Conservation (phyloP, 2,888 invertebrate genomes). For the Cenopis cana region DNA sequence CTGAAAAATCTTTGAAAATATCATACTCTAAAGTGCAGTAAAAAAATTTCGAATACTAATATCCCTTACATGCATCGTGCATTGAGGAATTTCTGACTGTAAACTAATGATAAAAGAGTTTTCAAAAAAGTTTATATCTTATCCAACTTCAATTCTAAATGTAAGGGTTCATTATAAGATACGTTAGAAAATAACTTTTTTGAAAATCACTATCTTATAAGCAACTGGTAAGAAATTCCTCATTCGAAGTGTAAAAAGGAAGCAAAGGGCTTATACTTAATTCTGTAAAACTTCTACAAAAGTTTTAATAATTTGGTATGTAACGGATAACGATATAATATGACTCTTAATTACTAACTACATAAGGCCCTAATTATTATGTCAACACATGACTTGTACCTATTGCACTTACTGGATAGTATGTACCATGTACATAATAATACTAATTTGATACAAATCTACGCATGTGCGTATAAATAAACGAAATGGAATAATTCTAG, state of each 20-base stretch:
- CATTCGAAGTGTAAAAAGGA: conserved; percentile 23
- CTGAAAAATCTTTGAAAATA: conserved; percentile 30
- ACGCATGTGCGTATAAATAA: conserved; percentile 32
- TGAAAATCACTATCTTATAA: not conserved
- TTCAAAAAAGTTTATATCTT: not conserved
- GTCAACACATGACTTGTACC: conserved; percentile 73
- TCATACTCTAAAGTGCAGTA: conserved; percentile 25
- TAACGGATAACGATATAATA: conserved; percentile 53
- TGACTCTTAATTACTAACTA: conserved; percentile 47
- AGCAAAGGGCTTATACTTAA: conserved; percentile 28
- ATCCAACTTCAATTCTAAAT: not conserved
- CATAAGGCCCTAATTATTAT: conserved; percentile 57
- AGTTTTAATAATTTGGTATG: conserved; percentile 52
- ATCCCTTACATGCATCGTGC: conserved; percentile 34
- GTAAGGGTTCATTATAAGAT: too few species aligned
- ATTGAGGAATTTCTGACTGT: conserved; percentile 16
- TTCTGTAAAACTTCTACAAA: conserved; percentile 36
- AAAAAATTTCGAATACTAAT: conserved; percentile 27
- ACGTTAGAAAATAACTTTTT: not conserved
- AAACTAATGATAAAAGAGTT: not conserved
- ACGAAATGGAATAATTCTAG: conserved; percentile 33
- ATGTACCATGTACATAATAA: conserved; percentile 57
- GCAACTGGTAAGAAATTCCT: conserved; percentile 18
- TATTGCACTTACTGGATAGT: conserved; percentile 64
- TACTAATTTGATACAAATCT: conserved; percentile 50